Evolutionary conservation across 2,113 vertebrate genomes (phyloP).

Genomic region (Collichthys lucidus): DNA sequence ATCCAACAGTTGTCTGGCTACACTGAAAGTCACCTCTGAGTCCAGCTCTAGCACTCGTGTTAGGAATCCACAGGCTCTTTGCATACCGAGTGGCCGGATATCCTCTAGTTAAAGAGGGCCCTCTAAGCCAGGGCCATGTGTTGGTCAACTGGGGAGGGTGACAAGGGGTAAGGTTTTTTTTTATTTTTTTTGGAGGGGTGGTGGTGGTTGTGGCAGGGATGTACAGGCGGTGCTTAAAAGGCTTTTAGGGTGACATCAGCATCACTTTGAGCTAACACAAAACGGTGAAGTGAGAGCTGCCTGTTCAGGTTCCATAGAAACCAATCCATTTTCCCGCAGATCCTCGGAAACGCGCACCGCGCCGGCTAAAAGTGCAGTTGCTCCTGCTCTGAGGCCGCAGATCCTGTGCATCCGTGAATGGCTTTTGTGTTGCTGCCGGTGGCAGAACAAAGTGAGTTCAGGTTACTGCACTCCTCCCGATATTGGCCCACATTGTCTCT

Average conservation of each 20-base stretch:
- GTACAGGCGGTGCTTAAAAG: conserved; percentile 63
- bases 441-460: conserved; percentile 81
- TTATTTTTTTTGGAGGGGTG: conserved; percentile 6
- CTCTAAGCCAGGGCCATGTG: conserved; percentile 78
- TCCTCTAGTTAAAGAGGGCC: conserved; percentile 80
- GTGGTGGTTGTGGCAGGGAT: conserved; percentile 52
- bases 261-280: conserved; percentile 51
- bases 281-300: background rate
- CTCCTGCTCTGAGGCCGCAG: conserved; percentile 40
- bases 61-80: conserved; percentile 79
- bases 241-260: conserved; percentile 69
- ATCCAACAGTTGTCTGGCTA: conserved; percentile 78
- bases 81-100: conserved; percentile 79
- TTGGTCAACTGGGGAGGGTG: conserved; percentile 59
- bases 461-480: conserved; percentile 77
- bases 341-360: background rate
- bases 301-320: conserved; percentile 47
- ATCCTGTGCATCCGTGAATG: conserved; percentile 71
- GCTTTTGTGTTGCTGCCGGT: conserved; percentile 76
- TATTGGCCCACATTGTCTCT: conserved; percentile 79
- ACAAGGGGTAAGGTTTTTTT: conserved; percentile 20
- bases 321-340: conserved; percentile 45
- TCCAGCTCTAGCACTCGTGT: conserved; percentile 69
- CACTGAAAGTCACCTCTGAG: conserved; percentile 79
- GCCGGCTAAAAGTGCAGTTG: conserved; percentile 62